Evolutionary conservation across 2,113 vertebrate species (phyloP).

Genomic region (Emydura subglobosa): DNA sequence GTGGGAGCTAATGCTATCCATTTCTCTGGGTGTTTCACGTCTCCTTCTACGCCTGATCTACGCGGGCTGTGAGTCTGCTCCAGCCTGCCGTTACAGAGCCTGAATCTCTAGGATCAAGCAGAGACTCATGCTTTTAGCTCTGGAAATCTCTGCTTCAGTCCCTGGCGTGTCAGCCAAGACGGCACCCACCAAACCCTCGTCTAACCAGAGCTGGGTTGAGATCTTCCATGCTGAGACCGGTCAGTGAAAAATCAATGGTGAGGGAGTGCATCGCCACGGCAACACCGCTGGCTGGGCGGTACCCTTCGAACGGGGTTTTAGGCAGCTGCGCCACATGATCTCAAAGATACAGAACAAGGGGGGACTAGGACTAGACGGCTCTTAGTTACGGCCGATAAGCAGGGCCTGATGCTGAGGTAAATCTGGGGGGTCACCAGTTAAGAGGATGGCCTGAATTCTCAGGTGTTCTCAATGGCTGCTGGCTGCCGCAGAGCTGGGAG

Average conservation of each 20-base stretch:
- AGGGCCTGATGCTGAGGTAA: background rate
- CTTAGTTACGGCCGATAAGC: background rate
- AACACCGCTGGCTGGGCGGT: too few species aligned
- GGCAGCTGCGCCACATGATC: background rate
- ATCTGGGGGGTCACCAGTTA: background rate
- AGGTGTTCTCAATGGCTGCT: background rate
- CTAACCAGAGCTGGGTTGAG: background rate
- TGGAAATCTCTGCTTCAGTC: background rate
- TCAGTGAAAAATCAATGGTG: background rate
- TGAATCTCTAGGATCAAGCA: too few species aligned
- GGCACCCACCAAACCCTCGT: background rate
- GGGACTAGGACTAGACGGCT: rapidly evolving
- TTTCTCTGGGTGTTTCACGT: background rate
- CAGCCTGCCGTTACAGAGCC: background rate
- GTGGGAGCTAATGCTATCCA: background rate
- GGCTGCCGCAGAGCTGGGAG: background rate
- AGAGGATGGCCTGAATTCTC: background rate
- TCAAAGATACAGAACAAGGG: rapidly evolving
- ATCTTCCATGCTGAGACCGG: background rate
- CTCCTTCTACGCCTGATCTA: background rate
- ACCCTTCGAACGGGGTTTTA: rapidly evolving
- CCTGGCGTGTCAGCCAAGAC: background rate
- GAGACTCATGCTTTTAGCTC: background rate
- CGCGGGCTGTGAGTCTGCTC: background rate
- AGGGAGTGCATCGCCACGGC: background rate